Conservation (phyloP, 2,797 vertebrate genomes). For the Botia kubotai region DNA sequence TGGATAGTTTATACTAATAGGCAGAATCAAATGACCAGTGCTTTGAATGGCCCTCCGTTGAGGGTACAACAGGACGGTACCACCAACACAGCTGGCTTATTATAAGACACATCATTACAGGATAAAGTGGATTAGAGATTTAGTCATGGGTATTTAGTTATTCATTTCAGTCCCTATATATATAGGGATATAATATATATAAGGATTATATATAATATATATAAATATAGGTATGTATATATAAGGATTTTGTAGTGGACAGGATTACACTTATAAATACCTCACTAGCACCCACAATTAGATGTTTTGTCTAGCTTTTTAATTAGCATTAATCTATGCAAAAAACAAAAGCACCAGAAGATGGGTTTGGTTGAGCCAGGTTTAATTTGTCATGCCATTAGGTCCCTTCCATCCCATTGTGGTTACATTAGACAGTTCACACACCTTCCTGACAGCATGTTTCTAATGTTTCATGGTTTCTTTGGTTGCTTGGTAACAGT, state of each 20-base stretch:
- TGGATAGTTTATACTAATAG: background rate
- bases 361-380: background rate
- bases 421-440: conserved; percentile 43
- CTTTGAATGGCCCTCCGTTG: conserved; percentile 1
- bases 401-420: conserved; percentile 30
- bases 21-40: background rate
- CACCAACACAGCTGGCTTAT: conserved; percentile 40
- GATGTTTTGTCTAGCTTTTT: background rate
- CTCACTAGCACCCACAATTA: background rate
- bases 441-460: conserved; percentile 34
- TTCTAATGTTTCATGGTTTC: conserved; percentile 46
- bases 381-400: conserved; percentile 43
- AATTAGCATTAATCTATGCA: background rate
- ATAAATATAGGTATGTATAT: no score
- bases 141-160: conserved; percentile 40
- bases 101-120: conserved; percentile 47
- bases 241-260: conserved; percentile 2
- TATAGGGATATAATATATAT: background rate
- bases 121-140: conserved; percentile 47
- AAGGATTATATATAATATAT: no score
- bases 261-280: conserved; percentile 14
- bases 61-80: conserved; percentile 27
- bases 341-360: background rate
- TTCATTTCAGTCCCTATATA: background rate
- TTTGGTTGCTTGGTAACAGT: conserved; percentile 62